Conservation (phyloP, 2,113 vertebrate genomes). For the Aptenodytes patagonicus region DNA sequence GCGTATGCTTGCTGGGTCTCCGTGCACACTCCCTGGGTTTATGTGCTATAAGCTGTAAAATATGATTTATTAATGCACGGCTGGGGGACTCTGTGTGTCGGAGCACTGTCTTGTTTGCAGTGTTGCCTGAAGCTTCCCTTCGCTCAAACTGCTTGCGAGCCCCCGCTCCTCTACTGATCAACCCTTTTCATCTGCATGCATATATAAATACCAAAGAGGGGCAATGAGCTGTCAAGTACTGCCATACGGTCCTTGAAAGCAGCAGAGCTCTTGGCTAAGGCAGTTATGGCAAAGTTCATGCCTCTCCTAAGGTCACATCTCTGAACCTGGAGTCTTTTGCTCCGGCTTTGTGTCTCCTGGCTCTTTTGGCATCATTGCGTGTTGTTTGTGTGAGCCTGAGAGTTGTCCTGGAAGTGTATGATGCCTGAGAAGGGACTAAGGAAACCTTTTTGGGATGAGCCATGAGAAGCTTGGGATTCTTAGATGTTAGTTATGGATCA, state of each 20-base stretch:
- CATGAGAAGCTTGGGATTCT: neutral
- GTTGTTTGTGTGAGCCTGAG: neutral
- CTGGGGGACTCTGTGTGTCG: neutral
- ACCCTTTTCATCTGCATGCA: neutral
- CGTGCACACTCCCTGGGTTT: neutral
- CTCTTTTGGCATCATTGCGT: rapidly evolving
- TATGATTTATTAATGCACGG: constrained; percentile 10
- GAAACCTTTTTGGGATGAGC: neutral
- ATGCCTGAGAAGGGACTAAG: neutral
- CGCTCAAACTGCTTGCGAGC: neutral
- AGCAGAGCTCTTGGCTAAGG: neutral
- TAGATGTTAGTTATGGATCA: neutral
- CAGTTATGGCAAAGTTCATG: neutral
- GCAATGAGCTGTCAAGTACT: neutral
- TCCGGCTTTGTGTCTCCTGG: neutral
- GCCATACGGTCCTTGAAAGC: neutral
- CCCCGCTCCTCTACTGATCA: neutral
- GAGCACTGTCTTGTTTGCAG: neutral
- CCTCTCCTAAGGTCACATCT: neutral
- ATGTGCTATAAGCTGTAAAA: constrained; percentile 27
- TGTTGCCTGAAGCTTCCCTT: constrained; percentile 23
- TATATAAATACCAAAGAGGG: neutral
- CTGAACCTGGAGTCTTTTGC: neutral
- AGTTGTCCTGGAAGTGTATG: neutral
- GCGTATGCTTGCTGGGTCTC: neutral